Evolutionary conservation across 2,797 vertebrate species (phyloP).

Genomic region (Austrolebias charrua): DNA sequence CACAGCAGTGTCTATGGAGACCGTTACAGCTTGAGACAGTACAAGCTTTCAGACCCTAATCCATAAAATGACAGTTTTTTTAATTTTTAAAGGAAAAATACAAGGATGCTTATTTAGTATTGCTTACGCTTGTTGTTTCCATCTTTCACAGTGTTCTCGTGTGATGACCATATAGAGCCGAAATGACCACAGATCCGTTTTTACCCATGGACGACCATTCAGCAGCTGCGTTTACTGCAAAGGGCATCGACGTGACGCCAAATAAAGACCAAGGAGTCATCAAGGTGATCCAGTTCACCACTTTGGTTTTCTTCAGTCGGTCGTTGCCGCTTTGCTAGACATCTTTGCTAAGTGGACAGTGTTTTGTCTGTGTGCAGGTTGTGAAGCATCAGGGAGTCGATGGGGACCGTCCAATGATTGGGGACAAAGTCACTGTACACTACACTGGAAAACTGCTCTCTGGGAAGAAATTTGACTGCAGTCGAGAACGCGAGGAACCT

Average conservation of each 20-base stretch:
- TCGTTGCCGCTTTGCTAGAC: neutral
- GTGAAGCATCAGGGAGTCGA: constrained; percentile 82
- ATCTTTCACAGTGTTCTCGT: constrained; percentile 55
- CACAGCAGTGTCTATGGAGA: neutral
- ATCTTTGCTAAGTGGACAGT: constrained; percentile 9
- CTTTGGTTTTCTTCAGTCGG: neutral
- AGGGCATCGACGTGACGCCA: constrained; percentile 86
- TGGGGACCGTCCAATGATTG: constrained; percentile 90
- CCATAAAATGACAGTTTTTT: constrained; percentile 7
- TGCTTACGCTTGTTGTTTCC: constrained; percentile 38
- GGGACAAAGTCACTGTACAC: constrained; percentile 92
- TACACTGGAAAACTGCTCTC: constrained; percentile 91
- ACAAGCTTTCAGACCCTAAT: constrained; percentile 20
- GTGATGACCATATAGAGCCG: constrained; percentile 39
- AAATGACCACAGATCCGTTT: constrained; percentile 91
- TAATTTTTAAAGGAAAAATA: constrained; percentile 24
- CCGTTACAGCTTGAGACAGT: neutral
- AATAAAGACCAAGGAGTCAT: constrained; percentile 87
- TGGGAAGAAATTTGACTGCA: constrained; percentile 94
- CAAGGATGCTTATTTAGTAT: constrained; percentile 28
- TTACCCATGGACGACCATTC: constrained; percentile 80
- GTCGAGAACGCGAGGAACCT: constrained; percentile 88
- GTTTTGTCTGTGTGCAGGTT: constrained; percentile 75
- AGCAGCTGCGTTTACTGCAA: constrained; percentile 76
- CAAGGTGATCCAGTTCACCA: constrained; percentile 79